Evolutionary conservation across 2,113 vertebrate genomes (phyloP).

Genomic region (Varanus komodoensis): DNA sequence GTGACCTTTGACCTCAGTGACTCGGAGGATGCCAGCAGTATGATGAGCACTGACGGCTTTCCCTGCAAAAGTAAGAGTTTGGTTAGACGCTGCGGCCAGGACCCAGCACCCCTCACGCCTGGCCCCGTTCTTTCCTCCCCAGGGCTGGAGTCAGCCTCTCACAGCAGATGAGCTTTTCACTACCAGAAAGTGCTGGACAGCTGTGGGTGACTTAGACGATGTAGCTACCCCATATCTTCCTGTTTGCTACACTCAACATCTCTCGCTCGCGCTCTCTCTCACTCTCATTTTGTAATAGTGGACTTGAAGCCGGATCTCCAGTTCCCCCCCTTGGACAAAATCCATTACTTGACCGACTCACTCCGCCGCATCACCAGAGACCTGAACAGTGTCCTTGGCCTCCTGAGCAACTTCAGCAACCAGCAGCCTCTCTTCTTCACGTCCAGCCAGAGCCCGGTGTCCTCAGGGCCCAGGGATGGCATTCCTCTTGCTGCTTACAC

Average conservation of each 20-base stretch:
- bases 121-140: neutral
- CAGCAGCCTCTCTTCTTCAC: conserved; percentile 57
- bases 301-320: neutral
- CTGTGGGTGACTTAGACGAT: no score
- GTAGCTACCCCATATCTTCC: rapidly evolving
- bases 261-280: neutral
- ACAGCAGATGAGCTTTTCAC: neutral
- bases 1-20: conserved; percentile 91
- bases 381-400: conserved; percentile 81
- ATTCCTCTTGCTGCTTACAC: neutral
- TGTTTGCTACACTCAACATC: neutral
- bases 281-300: conserved; percentile 36
- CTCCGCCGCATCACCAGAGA: conserved; percentile 87
- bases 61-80: conserved; percentile 59
- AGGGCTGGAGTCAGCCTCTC: neutral
- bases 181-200: neutral
- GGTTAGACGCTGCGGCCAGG: neutral
- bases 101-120: conserved; percentile 35
- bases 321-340: conserved; percentile 74
- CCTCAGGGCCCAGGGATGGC: neutral
- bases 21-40: conserved; percentile 82
- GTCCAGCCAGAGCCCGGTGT: neutral
- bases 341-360: conserved; percentile 83
- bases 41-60: conserved; percentile 47
- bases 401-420: conserved; percentile 76